Base-by-base conservation (phyloP, 2,797 vertebrate genomes). In the Anisognathus igniventris region DNA sequence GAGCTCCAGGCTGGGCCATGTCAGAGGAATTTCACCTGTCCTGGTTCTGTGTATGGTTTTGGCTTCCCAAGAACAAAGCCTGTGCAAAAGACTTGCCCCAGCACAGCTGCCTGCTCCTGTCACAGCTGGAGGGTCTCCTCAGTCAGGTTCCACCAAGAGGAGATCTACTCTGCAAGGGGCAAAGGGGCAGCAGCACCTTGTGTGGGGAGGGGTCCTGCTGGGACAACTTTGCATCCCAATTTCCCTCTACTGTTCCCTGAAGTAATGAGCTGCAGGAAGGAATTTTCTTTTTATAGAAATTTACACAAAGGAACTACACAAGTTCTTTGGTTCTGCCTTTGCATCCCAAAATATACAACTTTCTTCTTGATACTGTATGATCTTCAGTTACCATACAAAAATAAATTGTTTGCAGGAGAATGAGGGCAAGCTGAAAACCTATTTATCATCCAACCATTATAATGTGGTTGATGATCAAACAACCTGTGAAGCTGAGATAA, bases 401-500 rank as follows among this genome's bases (percentile, higher is more conserved):
- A 77, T 79, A 96, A 95, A 95, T 95, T 75, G 84, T 86, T 45
- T 91, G 60, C 72, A 39, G 56, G 50, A 96, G 71, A 86, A 75
- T 70, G 70, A 71, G 81, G 61, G 60, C 57, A 85, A 77, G 71
- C 58, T 91, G 75, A 92, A 92, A 96, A 92, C 74, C 64, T 96
- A 92, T 93, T 96, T 97, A 86, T 96, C 92, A 96, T 53, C 85
- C 75, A 90, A 73, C 75, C 53, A 92, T 92, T 97, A 92, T 96
- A 96, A 90, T 87, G 78, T 53, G 66, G 89, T 85, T 96, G 95
- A 94, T 96, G 92, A 94, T 96, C 92, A 95, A 96, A 93, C 84
- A 97, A 96, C 78, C 86, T 93, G 93, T 92, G 96, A 97, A 95
- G 72, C 92, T 88, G 70, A 95, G 78, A 96, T 80, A 94, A 86